Percentiles rank a stretch among this genome's conserved stretches.
Evolutionary conservation across 2,113 vertebrate genomes (phyloP).

Genomic region (Grammomys dolichurus): DNA sequence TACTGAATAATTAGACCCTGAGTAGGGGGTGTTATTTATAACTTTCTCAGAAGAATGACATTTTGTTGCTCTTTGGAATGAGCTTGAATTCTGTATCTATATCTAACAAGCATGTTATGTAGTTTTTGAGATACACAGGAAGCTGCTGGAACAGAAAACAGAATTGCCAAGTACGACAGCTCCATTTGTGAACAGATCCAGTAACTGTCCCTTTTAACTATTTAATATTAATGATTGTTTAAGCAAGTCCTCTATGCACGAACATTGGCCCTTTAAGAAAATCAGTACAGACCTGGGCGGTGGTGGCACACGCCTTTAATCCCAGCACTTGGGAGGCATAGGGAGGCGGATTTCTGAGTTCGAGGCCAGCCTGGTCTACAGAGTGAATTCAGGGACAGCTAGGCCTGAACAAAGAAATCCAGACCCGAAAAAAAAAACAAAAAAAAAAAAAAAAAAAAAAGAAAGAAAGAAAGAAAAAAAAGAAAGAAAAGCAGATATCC

Average conservation of each 20-base stretch:
- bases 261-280: constrained; percentile 9
- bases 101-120: constrained; percentile 31
- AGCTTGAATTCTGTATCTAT: constrained; percentile 67
- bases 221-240: constrained; percentile 56
- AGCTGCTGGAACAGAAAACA: constrained; percentile 40
- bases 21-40: constrained; percentile 77
- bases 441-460: too few species aligned
- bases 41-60: constrained; percentile 67
- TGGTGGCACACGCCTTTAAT: too few species aligned
- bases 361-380: too few species aligned
- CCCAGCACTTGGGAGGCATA: too few species aligned
- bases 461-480: too few species aligned
- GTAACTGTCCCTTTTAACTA: constrained; percentile 30
- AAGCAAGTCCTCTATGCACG: not conserved
- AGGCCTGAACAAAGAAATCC: too few species aligned
- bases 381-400: too few species aligned
- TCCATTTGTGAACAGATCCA: not conserved
- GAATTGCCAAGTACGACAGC: not conserved
- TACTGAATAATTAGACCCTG: constrained; percentile 72
- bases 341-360: too few species aligned
- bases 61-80: constrained; percentile 76
- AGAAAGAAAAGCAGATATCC: not conserved
- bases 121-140: constrained; percentile 49
- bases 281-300: not conserved
- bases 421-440: too few species aligned